phyloP scores from a whole-genome alignment of 2,888 invertebrate species.

The Anorthoa munda region DNA sequence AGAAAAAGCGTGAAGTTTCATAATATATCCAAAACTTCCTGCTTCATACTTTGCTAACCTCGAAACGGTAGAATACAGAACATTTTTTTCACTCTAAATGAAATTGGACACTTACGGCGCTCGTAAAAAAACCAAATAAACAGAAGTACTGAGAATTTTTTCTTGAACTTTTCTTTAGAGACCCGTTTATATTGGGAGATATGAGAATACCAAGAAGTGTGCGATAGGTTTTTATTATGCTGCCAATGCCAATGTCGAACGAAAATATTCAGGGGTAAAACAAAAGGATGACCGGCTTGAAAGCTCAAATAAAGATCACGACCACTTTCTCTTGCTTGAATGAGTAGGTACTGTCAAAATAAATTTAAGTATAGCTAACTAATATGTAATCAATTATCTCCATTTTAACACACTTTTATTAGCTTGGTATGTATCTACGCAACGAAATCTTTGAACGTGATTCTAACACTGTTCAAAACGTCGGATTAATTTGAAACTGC shows the following conservation, averaged over 20 bases:
- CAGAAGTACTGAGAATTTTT: constrained; percentile 47
- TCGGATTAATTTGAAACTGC: no score
- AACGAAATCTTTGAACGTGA: no score
- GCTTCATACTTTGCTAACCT: constrained; percentile 39
- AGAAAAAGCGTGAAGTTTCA: constrained; percentile 18
- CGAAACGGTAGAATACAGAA: constrained; percentile 32
- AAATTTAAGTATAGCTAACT: background rate
- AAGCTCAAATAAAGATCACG: background rate
- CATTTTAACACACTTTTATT: no score
- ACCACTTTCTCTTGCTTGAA: background rate
- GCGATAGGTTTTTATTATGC: constrained; percentile 40
- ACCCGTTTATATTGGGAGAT: constrained; percentile 38
- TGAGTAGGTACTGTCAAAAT: background rate
- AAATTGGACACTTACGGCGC: constrained; percentile 59
- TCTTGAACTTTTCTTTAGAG: constrained; percentile 47
- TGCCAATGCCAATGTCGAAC: constrained; percentile 10
- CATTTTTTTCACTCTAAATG: constrained; percentile 54
- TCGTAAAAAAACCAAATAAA: constrained; percentile 63
- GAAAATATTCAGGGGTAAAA: constrained; percentile 15
- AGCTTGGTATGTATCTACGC: no score
- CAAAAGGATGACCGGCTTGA: background rate
- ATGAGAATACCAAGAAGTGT: constrained; percentile 36
- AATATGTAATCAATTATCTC: constrained; percentile 9
- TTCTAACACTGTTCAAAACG: no score
- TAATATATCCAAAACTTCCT: constrained; percentile 41